Evolutionary conservation across 1,140 invertebrate genomes (phyloP).

Genomic region (Sitobion miscanthi): DNA sequence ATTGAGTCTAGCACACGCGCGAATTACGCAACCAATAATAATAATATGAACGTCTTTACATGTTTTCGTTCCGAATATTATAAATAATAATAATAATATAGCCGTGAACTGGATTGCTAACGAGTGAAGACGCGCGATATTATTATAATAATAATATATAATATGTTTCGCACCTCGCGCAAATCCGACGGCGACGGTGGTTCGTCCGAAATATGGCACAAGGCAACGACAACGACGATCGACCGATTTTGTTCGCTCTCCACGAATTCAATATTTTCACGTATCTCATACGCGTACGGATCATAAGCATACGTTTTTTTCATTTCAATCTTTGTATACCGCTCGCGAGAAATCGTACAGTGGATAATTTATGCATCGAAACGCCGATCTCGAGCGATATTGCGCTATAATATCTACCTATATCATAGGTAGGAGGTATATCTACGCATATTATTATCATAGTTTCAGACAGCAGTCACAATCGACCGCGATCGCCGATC

Average conservation of each 20-base stretch:
- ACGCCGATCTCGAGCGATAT: not conserved
- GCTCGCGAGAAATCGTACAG: not conserved
- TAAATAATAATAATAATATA: conserved; percentile 5
- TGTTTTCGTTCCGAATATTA: not conserved
- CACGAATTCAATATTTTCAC: not conserved
- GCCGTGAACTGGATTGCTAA: conserved; percentile 14
- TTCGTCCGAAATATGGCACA: conserved; percentile 10
- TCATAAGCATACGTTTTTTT: not conserved
- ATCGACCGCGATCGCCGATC: not conserved
- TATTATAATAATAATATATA: not conserved
- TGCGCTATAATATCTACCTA: not conserved
- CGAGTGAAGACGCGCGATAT: not conserved
- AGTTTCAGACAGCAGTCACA: not conserved
- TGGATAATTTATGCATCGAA: not conserved
- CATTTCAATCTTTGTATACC: not conserved
- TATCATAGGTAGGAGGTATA: not conserved
- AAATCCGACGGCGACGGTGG: not conserved
- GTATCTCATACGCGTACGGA: not conserved
- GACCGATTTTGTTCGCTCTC: not conserved
- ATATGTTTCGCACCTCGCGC: not conserved
- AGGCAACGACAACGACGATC: not conserved
- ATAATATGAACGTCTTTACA: not conserved
- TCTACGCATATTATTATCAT: not conserved
- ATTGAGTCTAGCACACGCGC: not conserved
- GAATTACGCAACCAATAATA: not conserved